Evolutionary conservation across 2,888 invertebrate species (phyloP), one percentile per base, ranked within the genome.

Genomic region (Aelia acuminata): DNA sequence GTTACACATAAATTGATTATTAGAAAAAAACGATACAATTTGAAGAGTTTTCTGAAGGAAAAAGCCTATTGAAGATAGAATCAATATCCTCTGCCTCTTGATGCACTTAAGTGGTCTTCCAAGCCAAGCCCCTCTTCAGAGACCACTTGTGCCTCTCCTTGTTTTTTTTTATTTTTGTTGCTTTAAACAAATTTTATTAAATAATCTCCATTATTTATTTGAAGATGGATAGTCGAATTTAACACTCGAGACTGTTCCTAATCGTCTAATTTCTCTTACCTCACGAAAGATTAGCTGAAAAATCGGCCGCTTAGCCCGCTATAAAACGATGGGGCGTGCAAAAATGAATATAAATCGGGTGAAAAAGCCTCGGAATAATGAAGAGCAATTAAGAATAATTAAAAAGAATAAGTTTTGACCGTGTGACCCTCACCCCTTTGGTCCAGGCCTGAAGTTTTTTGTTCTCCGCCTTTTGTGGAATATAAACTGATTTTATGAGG

Each of bases 11-110:
- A n/a, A 0, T 53, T 10, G 10, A n/a, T 53, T 53, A n/a, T n/a
- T 53, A n/a, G n/a, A 7, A n/a, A n/a, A n/a, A n/a, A n/a, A n/a
- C n/a, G n/a, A n/a, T n/a, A n/a, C n/a, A n/a, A n/a, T 53, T 53
- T 53, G 22, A 26, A 7, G 57, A 26, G 26, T 35, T 63, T 63
- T 63, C 18, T 63, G 31, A 26, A 63, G 31, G 31, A 18, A 13
- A 1, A 57, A 57, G 26, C 26, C 57, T 26, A 26, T 57, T 57
- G 31, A 31, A 63, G 63, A 31, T 31, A 63, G 31, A 63, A 63
- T 63, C 63, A 63, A 63, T 63, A 63, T 63, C 63, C 63, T 15
- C 15, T 63, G 31, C 20, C 63, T 31, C 63, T 63, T 63, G 63
- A 63, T 31, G 63, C 63, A 31, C 63, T 63, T 4, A 35, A 63